Evolutionary conservation across 2,797 vertebrate genomes (phyloP), one percentile per base, ranked within the genome.

Genomic region (Enteromius mattozi): DNA sequence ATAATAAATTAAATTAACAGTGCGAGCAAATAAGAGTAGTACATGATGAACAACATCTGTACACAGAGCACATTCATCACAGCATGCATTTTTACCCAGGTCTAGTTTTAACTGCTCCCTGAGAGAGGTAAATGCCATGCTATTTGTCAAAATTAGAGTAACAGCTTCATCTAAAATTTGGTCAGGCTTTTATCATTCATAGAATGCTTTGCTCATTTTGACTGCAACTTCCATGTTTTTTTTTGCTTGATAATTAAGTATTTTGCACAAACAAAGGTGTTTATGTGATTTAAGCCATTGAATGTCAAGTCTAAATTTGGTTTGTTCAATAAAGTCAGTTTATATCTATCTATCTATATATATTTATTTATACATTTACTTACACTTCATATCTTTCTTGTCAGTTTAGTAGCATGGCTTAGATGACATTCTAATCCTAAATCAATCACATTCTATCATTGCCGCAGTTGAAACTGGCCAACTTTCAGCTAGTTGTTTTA

Each of bases 81-180:
- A 33, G 42, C 70, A 37, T 80, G 59, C 79, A 66, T 56, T 40
- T 76, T 70, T 79, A 79, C 85, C 42, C 40, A 42, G 56, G 76
- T 80, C 75, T 78, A 69, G 54, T 86, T 79, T 77, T 66, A 84
- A 80, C 42, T 33, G 71, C 59, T 83, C 56, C n/a, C 81, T 71
- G 49, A 45, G 61, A 85, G 72, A 83, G 81, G 49, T 78, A 83
- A 88, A 86, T 70, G 54, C 69, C 87, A 82, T 33, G 68, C 81
- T 79, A 86, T 88, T 90, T 82, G 82, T 88, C 84, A 89, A 66
- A 82, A 30, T 63, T 68, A 86, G 42, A 85, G 77, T 82, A 80
- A 51, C 68, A 79, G 83, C 74, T 63, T 83, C 27, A 83, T 70
- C 65, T 19, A 13, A 85, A 88, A 86, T 59, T 81, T 75, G 33